Conservation (phyloP, 2,113 vertebrate species). For the Cebidichthys violaceus region DNA sequence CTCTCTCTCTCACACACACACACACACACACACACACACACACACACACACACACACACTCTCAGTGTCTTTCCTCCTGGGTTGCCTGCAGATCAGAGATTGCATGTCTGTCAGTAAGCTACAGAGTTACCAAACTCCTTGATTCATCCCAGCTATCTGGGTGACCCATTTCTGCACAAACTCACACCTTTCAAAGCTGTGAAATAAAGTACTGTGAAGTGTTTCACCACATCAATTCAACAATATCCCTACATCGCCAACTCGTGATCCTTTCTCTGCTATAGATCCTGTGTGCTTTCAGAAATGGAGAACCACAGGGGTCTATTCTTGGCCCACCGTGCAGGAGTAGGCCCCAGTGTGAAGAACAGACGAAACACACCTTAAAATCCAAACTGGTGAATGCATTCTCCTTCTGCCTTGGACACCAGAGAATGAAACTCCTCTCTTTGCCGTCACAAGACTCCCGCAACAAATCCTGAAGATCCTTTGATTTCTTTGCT, state of each 20-base stretch:
- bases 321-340: not conserved
- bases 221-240: slow-evolving; percentile 27
- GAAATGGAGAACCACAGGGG: not conserved
- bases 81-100: slow-evolving; percentile 61
- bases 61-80: slow-evolving; percentile 31
- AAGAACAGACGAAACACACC: not conserved
- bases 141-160: slow-evolving; percentile 72
- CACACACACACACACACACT: no score
- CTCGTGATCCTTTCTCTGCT: not conserved
- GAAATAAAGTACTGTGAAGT: slow-evolving; percentile 44
- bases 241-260: not conserved
- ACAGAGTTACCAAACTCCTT: slow-evolving; percentile 62
- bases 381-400: not conserved
- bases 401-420: no score
- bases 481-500: no score
- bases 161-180: slow-evolving; percentile 80
- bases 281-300: not conserved
- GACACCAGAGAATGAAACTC: not conserved
- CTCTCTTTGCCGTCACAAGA: not conserved
- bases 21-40: no score
- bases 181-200: slow-evolving; percentile 49
- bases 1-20: not conserved
- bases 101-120: slow-evolving; percentile 54
- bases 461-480: not conserved
- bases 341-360: not conserved